A percentile compares a stretch with the other conserved stretches of the same genome.
phyloP scores from a whole-genome alignment of 2,888 invertebrate genomes.

The Cephalotes varians region DNA sequence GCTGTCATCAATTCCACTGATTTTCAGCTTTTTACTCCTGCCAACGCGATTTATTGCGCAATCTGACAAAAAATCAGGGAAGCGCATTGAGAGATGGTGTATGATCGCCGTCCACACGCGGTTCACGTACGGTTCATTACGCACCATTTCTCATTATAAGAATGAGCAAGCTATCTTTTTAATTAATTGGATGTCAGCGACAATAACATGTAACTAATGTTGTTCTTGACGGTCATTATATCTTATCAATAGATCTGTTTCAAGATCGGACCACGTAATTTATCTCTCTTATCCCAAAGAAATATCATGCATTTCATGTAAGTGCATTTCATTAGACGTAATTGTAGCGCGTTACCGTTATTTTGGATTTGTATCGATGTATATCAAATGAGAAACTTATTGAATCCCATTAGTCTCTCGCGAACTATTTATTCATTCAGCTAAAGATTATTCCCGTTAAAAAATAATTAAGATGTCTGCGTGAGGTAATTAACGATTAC shows the following conservation, averaged over 20 bases:
- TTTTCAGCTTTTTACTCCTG: constrained; percentile 50
- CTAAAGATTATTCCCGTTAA: background rate
- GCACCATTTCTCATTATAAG: constrained; percentile 71
- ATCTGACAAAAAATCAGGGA: constrained; percentile 46
- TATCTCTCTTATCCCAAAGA: constrained; percentile 20
- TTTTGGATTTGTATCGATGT: background rate
- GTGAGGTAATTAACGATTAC: background rate
- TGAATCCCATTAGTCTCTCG: background rate
- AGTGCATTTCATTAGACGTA: constrained; percentile 39
- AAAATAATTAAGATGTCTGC: constrained; percentile 26
- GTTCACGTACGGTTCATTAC: constrained; percentile 74
- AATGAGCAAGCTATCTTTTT: constrained; percentile 66
- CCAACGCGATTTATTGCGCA: constrained; percentile 67
- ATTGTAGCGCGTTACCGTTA: constrained; percentile 26
- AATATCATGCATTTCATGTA: constrained; percentile 16
- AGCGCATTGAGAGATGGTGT: constrained; percentile 43
- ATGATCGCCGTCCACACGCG: constrained; percentile 56
- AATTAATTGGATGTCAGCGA: constrained; percentile 53
- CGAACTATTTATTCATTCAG: background rate
- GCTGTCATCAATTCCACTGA: constrained; percentile 60
- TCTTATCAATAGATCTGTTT: constrained; percentile 26
- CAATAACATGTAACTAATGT: constrained; percentile 24
- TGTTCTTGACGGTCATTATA: constrained; percentile 18
- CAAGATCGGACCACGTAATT: constrained; percentile 27
- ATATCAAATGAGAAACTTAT: background rate